Conservation (phyloP, 1,140 invertebrate genomes). For the Drosophila sulfurigaster region DNA sequence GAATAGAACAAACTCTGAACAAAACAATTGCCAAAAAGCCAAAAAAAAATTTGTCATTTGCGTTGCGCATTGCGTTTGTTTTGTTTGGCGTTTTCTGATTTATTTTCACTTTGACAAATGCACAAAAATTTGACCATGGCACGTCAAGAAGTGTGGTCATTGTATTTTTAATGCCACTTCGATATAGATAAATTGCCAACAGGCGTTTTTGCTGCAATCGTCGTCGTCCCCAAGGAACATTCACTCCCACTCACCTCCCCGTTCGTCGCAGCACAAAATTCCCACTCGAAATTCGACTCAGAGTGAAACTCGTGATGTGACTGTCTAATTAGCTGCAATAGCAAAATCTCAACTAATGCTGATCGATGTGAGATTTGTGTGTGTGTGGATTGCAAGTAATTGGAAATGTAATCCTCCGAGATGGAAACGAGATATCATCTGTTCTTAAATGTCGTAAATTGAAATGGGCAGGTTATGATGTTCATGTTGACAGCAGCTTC, state of each 20-base stretch:
- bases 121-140: conserved; percentile 82
- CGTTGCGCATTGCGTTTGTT: conserved; percentile 52
- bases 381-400: conserved; percentile 13
- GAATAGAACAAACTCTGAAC: conserved; percentile 11
- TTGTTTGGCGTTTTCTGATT: conserved; percentile 69
- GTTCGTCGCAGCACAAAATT: not conserved
- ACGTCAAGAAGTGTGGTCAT: conserved; percentile 81
- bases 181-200: conserved; percentile 74
- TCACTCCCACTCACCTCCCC: not conserved
- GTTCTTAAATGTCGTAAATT: not conserved
- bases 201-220: conserved; percentile 39
- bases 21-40: conserved; percentile 50
- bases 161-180: conserved; percentile 77
- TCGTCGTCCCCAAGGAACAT: conserved; percentile 1
- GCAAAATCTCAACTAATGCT: conserved; percentile 23
- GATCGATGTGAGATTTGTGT: conserved; percentile 25
- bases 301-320: conserved; percentile 40
- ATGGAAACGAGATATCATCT: not conserved
- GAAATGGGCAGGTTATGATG: not conserved
- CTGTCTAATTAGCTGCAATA: conserved; percentile 56
- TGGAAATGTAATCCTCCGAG: conserved; percentile 9
- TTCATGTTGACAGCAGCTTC: not conserved
- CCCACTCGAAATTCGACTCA: conserved; percentile 1
- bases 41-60: conserved; percentile 68
- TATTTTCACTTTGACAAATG: conserved; percentile 81